A percentile compares a stretch with the other conserved stretches of the same genome.
phyloP scores from a whole-genome alignment of 2,888 invertebrate species.

The Ommatoiulus sabulosus region DNA sequence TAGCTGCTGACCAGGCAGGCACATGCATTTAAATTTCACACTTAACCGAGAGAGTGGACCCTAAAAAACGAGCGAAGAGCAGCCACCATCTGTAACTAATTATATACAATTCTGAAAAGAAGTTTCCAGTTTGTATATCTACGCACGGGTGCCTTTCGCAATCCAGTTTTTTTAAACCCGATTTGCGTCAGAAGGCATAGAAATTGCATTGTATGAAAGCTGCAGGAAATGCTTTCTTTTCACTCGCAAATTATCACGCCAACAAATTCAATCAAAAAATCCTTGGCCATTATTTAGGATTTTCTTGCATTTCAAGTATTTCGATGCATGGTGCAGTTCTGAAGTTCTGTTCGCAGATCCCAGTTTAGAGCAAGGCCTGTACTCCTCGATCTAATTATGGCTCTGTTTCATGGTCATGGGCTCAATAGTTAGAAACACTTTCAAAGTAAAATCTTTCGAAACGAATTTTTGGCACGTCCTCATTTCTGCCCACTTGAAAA shows the following conservation, averaged over 20 bases:
- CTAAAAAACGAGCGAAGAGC: background rate
- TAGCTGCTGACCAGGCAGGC: background rate
- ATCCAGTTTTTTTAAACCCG: background rate
- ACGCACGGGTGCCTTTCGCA: background rate
- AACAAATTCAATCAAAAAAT: background rate
- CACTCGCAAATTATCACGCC: background rate
- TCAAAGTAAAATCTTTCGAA: background rate
- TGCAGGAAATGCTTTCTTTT: background rate
- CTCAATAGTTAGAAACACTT: slow-evolving; percentile 31
- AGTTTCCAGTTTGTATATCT: background rate
- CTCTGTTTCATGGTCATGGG: slow-evolving; percentile 10
- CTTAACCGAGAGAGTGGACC: background rate
- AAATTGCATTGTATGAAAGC: background rate
- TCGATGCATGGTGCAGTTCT: background rate
- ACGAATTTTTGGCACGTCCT: slow-evolving; percentile 19
- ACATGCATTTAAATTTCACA: background rate
- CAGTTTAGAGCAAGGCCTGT: background rate
- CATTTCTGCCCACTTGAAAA: background rate
- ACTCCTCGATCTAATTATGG: background rate
- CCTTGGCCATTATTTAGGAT: background rate
- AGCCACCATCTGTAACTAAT: slow-evolving; percentile 36
- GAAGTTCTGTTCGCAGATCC: background rate
- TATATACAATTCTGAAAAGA: slow-evolving; percentile 2
- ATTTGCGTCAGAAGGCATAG: background rate
- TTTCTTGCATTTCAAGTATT: background rate